Base-by-base conservation (phyloP, 1,140 invertebrate species). In the Chionoecetes opilio region DNA sequence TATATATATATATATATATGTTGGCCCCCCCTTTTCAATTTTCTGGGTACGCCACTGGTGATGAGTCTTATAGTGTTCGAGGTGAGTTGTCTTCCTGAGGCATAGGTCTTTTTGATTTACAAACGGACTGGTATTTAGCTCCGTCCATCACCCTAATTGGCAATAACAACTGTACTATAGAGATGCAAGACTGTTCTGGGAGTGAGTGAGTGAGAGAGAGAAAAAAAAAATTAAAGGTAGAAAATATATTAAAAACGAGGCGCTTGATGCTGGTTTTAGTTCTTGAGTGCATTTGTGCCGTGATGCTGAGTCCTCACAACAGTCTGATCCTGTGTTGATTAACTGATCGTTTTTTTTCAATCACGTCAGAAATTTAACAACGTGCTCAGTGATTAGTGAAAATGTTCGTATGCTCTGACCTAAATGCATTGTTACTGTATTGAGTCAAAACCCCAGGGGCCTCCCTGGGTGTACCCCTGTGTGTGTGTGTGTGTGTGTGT, bases 1-100 rank as follows among this genome's bases (percentile, higher is more conserved):
- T 86, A 86, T 86, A 86, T 86, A 86, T 75, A 75, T 75, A 75
- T 75, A 75, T 75, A 75, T 75, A n/a, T n/a, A n/a, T n/a, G n/a
- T n/a, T n/a, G n/a, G n/a, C n/a, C n/a, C n/a, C n/a, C n/a, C n/a
- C n/a, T n/a, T n/a, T n/a, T n/a, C n/a, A n/a, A n/a, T n/a, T n/a
- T n/a, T n/a, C n/a, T n/a, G n/a, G n/a, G n/a, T n/a, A n/a, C n/a
- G n/a, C n/a, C n/a, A n/a, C n/a, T n/a, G n/a, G n/a, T n/a, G n/a
- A n/a, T n/a, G n/a, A 75, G 9, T 14, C 53, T 14, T n/a, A n/a
- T n/a, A n/a, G n/a, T n/a, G n/a, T n/a, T n/a, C n/a, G n/a, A n/a
- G n/a, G n/a, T n/a, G n/a, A n/a, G n/a, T n/a, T n/a, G n/a, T n/a
- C n/a, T n/a, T n/a, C n/a, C n/a, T n/a, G n/a, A n/a, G n/a, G n/a